Conservation (phyloP, 2,888 invertebrate genomes). For the Seladonia tumulorum region DNA sequence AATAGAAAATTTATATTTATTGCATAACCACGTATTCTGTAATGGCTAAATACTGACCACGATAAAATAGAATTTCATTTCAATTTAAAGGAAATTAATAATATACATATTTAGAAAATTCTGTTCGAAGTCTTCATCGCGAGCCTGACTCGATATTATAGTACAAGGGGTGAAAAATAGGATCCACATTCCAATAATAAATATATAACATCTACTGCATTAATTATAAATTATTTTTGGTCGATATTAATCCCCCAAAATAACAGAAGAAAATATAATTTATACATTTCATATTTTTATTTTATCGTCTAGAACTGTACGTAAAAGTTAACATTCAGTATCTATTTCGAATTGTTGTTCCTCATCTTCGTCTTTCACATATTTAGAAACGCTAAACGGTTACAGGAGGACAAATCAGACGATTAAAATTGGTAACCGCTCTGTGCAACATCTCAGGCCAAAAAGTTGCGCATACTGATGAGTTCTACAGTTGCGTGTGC, state of each 20-base stretch:
- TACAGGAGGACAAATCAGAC: background rate
- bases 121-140: no score
- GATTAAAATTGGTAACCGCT: constrained; percentile 3
- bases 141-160: no score
- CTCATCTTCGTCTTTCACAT: background rate
- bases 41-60: no score
- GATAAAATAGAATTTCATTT: no score
- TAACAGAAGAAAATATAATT: background rate
- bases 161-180: no score
- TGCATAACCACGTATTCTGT: no score
- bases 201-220: background rate
- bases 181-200: background rate
- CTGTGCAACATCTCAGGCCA: constrained; percentile 6
- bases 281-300: background rate
- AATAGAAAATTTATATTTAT: no score
- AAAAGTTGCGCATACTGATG: constrained; percentile 11
- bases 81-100: no score
- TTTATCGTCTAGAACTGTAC: background rate
- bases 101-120: no score
- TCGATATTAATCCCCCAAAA: background rate
- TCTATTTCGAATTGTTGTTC: background rate
- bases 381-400: background rate
- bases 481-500: constrained; percentile 1
- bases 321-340: background rate
- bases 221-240: background rate